A percentile compares a stretch with the other conserved stretches of the same genome.
phyloP scores from a whole-genome alignment of 2,797 vertebrate species.

The Gastrophryne carolinensis region DNA sequence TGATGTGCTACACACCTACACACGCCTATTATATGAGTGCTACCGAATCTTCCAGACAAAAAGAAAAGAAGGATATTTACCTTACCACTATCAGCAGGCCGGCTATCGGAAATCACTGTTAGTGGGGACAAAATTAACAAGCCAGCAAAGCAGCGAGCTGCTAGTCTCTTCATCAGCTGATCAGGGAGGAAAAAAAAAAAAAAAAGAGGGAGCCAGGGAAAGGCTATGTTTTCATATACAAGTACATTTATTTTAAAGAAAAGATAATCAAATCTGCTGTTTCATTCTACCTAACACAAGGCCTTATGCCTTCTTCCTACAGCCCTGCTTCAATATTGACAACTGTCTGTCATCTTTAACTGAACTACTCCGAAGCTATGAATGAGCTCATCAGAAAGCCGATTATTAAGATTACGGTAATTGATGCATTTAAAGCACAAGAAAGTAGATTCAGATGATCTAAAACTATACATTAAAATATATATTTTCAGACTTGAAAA shows the following conservation, averaged over 20 bases:
- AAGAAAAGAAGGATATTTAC: conserved; percentile 90
- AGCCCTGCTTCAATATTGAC: conserved; percentile 91
- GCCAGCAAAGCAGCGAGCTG: conserved; percentile 98
- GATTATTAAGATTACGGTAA: no score
- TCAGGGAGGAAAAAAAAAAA: conserved; percentile 83
- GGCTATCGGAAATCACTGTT: conserved; percentile 92
- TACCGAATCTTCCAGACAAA: conserved; percentile 85
- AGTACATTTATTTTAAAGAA: conserved; percentile 89
- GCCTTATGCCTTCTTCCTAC: conserved; percentile 85
- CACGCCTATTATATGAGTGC: conserved; percentile 82
- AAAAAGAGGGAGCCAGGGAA: conserved; percentile 88
- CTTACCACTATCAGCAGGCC: conserved; percentile 95
- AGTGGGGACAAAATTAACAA: conserved; percentile 99
- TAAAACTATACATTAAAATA: no score
- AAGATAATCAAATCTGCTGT: conserved; percentile 88
- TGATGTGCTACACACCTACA: conserved; percentile 83
- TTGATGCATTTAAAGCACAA: no score
- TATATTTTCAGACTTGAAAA: no score
- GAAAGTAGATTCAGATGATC: no score
- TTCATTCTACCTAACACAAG: conserved; percentile 88
- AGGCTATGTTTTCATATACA: conserved; percentile 99
- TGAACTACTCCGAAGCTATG: conserved; percentile 68
- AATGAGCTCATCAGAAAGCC: conserved; percentile 63
- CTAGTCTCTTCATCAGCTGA: conserved; percentile 99
- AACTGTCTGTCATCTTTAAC: conserved; percentile 82